Conservation (phyloP, 2,888 invertebrate genomes). For the Drosophila diplacantha region DNA sequence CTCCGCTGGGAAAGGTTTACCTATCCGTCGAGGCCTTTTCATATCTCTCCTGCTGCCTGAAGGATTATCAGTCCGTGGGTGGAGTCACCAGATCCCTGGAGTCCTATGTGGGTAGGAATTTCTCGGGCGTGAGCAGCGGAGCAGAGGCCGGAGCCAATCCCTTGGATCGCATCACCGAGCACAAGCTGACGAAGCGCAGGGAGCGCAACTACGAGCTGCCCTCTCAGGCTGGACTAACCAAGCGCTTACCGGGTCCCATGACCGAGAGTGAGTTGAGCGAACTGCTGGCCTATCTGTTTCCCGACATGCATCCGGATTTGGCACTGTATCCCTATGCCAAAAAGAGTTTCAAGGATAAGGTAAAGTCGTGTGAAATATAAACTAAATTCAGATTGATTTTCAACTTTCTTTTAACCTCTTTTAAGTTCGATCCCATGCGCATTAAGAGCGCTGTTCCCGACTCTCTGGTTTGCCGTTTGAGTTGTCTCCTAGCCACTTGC, state of each 20-base stretch:
- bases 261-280: constrained; percentile 86
- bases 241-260: constrained; percentile 86
- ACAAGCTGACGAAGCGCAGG: constrained; percentile 79
- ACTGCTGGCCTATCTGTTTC: constrained; percentile 90
- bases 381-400: background rate
- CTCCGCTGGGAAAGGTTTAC: constrained; percentile 83
- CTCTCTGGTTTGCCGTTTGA: constrained; percentile 89
- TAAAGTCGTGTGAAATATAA: constrained; percentile 45
- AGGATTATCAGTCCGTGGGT: constrained; percentile 84
- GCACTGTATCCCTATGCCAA: constrained; percentile 79
- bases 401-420: constrained; percentile 22
- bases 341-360: constrained; percentile 78
- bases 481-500: constrained; percentile 85
- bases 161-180: constrained; percentile 86
- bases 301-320: constrained; percentile 86
- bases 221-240: constrained; percentile 78
- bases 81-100: constrained; percentile 65
- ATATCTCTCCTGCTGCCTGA: constrained; percentile 86
- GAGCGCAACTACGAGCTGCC: constrained; percentile 46
- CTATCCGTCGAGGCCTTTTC: constrained; percentile 85
- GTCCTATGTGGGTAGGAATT: constrained; percentile 73
- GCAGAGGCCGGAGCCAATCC: constrained; percentile 80
- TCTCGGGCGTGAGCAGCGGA: constrained; percentile 79
- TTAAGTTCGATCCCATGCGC: constrained; percentile 80
- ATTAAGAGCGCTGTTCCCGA: constrained; percentile 87